Evolutionary conservation across 1,140 invertebrate genomes (phyloP), one percentile per base, ranked within the genome.

Genomic region (Andrena cerasifolii): DNA sequence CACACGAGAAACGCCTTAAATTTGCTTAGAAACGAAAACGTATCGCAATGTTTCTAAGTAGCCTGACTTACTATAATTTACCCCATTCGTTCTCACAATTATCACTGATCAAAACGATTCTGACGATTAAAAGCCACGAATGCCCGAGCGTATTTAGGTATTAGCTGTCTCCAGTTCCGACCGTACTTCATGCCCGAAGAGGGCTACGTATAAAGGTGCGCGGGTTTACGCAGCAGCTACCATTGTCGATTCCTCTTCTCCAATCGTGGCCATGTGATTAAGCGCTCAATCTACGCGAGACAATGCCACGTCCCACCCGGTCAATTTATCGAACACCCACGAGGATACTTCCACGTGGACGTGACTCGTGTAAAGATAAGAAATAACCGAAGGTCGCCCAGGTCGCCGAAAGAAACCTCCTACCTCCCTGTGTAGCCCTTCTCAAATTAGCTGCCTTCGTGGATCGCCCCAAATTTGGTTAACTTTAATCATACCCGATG

Each of bases 281-380:
- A 91, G 80, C 86, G 88, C 79, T 88, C 88, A 90, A 90, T 90
- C 87, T 86, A 78, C 62, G 75, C 81, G 87, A 89, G 84, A 91
- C 90, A 91, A 91, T 91, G 80, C 88, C 61, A 89, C 86, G 86
- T 86, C 88, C 84, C 87, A 86, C 86, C 84, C 85, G 81, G 84
- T 86, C 90, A 89, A 90, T 90, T 90, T 90, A 90, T 91, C 83
- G 89, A 80, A 89, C 90, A 90, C 87, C 90, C 87, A 91, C 89
- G 86, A 73, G 63, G 63, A 80, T 49, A 71, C 77, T 79, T 83
- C 51, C 61, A 72, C 63, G 65, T 71, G 76, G 51, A 75, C 56
- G 82, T 76, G 71, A 49, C 65, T 71, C 54, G 81, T 71, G 77
- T 72, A 76, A 83, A 84, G 77, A 84, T 80, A 84, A 80, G 78